phyloP scores from a whole-genome alignment of 1,140 invertebrate species.

The Lordiphosa collinella region DNA sequence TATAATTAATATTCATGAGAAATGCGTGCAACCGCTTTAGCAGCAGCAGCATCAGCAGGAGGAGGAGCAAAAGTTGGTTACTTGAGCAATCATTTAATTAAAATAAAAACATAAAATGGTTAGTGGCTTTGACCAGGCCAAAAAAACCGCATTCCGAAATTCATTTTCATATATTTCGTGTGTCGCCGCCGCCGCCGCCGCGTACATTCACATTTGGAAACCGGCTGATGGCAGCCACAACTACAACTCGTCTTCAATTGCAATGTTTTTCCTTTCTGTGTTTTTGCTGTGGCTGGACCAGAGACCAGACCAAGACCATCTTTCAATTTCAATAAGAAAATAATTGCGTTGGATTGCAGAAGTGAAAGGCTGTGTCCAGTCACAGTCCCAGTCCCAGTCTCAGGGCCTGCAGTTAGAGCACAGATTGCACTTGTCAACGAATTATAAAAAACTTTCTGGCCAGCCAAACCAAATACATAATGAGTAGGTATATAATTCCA shows the following conservation, averaged over 20 bases:
- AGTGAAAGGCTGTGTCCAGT: slow-evolving; percentile 39
- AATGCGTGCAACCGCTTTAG: slow-evolving; percentile 37
- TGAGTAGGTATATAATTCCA: slow-evolving; percentile 37
- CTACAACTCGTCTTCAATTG: slow-evolving; percentile 36
- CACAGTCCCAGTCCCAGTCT: neutral
- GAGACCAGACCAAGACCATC: slow-evolving; percentile 24
- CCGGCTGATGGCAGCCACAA: slow-evolving; percentile 24
- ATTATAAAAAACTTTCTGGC: slow-evolving; percentile 27
- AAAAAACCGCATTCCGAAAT: slow-evolving; percentile 57
- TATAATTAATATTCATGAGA: slow-evolving; percentile 40
- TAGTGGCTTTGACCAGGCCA: slow-evolving; percentile 30
- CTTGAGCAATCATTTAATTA: slow-evolving; percentile 46
- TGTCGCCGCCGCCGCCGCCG: slow-evolving; percentile 43
- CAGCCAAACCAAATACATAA: slow-evolving; percentile 17
- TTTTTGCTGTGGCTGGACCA: slow-evolving; percentile 9
- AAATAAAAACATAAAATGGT: slow-evolving; percentile 20
- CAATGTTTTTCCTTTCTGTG: slow-evolving; percentile 56
- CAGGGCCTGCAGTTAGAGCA: slow-evolving; percentile 25
- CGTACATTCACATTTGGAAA: slow-evolving; percentile 46
- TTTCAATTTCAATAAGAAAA: slow-evolving; percentile 34
- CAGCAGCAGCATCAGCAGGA: no score
- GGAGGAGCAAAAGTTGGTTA: slow-evolving; percentile 14
- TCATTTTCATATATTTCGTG: slow-evolving; percentile 48
- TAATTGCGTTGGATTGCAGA: slow-evolving; percentile 30
- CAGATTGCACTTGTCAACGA: slow-evolving; percentile 6